phyloP scores from a whole-genome alignment of 23 tunicate genomes.

The Ascidia mentula region DNA sequence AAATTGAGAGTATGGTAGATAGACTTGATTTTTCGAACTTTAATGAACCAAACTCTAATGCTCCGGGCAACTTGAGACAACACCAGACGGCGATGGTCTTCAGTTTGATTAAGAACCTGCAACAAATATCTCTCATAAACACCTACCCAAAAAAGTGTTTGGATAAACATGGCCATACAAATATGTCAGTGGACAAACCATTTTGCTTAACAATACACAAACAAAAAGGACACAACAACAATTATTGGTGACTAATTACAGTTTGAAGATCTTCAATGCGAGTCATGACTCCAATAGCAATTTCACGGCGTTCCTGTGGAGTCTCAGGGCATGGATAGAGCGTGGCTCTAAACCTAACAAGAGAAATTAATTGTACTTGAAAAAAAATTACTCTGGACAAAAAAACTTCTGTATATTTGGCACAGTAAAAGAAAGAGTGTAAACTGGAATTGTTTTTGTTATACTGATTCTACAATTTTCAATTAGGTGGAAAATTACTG shows the following conservation, averaged over 20 bases:
- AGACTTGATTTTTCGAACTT: constrained; percentile 86
- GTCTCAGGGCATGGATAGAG: constrained; percentile 45
- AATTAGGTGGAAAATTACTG: no score
- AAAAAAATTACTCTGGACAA: no score
- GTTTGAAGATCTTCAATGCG: constrained; percentile 31
- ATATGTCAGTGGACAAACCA: neutral
- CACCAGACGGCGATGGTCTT: constrained; percentile 47
- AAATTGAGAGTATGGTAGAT: constrained; percentile 72
- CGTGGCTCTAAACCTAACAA: constrained; percentile 25
- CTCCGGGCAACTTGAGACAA: constrained; percentile 59
- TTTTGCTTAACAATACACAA: neutral
- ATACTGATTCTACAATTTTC: no score
- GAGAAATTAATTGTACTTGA: no score
- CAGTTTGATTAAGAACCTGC: constrained; percentile 72
- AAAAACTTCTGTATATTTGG: no score
- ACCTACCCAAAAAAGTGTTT: no score
- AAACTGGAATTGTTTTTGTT: no score
- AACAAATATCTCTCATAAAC: no score
- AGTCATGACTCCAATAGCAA: constrained; percentile 26
- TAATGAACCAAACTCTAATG: constrained; percentile 73
- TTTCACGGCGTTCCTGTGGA: constrained; percentile 34
- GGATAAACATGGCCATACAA: neutral
- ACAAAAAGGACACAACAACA: neutral
- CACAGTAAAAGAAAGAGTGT: no score
- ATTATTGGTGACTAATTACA: neutral